Percentiles rank a stretch among this genome's conserved stretches.
These are phyloP conservation scores for Enteromius viviparus DNA, from an alignment of 2,797 vertebrate genomes.

Conservation along the genomic window DNA sequence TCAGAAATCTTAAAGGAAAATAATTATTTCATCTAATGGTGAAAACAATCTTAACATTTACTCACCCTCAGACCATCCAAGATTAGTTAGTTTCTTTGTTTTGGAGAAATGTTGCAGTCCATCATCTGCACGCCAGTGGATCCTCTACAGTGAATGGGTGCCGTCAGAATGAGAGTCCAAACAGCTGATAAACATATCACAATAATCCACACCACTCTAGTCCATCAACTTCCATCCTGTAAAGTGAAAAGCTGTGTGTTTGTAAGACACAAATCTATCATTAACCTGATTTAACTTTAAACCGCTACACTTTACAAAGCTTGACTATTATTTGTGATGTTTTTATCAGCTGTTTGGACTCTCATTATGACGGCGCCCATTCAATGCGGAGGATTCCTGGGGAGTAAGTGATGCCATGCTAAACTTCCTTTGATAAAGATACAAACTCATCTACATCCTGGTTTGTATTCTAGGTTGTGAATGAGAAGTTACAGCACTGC, in stretches of 20 bases:
- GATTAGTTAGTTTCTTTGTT: background rate
- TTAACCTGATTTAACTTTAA: background rate
- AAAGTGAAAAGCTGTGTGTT: background rate
- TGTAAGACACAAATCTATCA: background rate
- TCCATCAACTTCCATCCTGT: background rate
- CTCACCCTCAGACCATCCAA: background rate
- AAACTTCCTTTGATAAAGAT: background rate
- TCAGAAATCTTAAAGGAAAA: background rate
- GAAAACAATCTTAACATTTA: background rate
- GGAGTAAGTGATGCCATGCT: background rate
- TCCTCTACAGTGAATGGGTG: background rate
- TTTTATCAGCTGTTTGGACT: background rate
- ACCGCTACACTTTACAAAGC: background rate
- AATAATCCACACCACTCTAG: background rate
- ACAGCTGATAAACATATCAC: background rate
- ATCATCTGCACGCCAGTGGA: background rate
- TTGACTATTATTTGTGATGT: background rate
- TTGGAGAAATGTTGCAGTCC: background rate
- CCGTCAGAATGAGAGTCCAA: background rate
- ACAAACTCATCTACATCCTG: no score
- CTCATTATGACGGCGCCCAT: background rate
- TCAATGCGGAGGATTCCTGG: background rate
- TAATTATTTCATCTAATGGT: background rate
- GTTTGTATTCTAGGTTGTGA: conserved; percentile 85
- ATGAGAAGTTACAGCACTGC: conserved; percentile 97